A percentile compares a stretch with the other conserved stretches of the same genome.
Conservation (phyloP, 1,140 invertebrate genomes). For the Arctopsyche grandis region DNA sequence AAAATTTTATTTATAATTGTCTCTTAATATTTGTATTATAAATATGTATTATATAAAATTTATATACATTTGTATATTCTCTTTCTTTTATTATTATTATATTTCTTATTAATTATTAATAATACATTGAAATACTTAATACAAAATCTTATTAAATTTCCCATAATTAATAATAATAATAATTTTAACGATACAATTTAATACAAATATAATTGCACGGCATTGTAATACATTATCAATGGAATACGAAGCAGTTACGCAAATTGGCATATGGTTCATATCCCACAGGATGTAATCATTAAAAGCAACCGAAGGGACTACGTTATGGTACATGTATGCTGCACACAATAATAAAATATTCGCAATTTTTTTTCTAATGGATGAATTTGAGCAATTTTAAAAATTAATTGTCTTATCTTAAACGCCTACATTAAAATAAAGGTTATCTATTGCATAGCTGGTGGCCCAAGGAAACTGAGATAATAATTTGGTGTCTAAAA, state of each 20-base stretch:
- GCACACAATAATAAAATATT: background rate
- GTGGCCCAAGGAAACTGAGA: too few relatives aligned
- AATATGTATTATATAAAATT: too few relatives aligned
- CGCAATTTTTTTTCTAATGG: too few relatives aligned
- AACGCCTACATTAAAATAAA: too few relatives aligned
- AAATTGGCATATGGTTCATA: background rate
- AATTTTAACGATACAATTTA: background rate
- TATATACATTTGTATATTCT: background rate
- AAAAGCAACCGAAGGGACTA: background rate
- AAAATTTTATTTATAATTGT: too few relatives aligned
- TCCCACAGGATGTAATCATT: conserved; percentile 21
- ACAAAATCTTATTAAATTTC: too few relatives aligned
- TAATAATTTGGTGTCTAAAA: too few relatives aligned
- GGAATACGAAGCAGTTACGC: background rate
- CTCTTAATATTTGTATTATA: too few relatives aligned
- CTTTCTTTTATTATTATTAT: background rate
- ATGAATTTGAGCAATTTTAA: too few relatives aligned
- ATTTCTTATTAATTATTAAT: background rate
- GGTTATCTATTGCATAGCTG: too few relatives aligned
- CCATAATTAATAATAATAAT: background rate
- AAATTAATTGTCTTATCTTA: too few relatives aligned
- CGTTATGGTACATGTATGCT: background rate
- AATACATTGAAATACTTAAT: background rate
- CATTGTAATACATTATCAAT: background rate
- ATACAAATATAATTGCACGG: background rate